phyloP scores from a whole-genome alignment of 64 coral and sea anemone genomes.

The Montipora capricornis region DNA sequence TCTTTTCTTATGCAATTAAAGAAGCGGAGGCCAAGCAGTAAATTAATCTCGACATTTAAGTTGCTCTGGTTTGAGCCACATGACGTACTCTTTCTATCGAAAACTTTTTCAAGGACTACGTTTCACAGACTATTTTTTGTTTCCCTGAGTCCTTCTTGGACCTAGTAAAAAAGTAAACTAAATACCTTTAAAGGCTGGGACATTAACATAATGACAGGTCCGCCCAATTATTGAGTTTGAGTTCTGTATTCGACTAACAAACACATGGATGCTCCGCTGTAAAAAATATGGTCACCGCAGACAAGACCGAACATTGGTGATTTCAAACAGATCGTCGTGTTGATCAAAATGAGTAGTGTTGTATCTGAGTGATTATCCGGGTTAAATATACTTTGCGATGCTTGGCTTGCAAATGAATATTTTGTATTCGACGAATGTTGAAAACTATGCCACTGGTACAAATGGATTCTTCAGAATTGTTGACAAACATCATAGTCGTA shows the following conservation, averaged over 20 bases:
- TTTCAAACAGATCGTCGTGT: neutral
- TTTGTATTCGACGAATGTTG: neutral
- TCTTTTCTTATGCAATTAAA: slow-evolving; percentile 29
- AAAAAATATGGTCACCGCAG: neutral
- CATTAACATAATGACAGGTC: neutral
- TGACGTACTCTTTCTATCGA: neutral
- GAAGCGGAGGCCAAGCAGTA: neutral
- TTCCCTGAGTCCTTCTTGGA: neutral
- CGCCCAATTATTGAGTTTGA: neutral
- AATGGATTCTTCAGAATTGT: slow-evolving; percentile 30
- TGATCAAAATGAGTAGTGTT: neutral
- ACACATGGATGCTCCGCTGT: neutral
- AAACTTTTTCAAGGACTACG: neutral
- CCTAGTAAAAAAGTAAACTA: neutral
- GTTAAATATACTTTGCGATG: neutral
- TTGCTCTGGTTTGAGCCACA: neutral
- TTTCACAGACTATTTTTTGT: neutral
- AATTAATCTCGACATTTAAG: slow-evolving; percentile 3
- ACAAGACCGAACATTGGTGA: neutral
- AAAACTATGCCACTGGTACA: neutral
- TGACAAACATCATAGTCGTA: slow-evolving; percentile 6
- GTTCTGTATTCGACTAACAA: neutral
- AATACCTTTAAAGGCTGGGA: neutral
- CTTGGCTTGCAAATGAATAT: neutral
- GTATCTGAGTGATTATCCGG: neutral